Conservation (phyloP, 2,797 vertebrate genomes). For the Poeciliopsis gracilis region DNA sequence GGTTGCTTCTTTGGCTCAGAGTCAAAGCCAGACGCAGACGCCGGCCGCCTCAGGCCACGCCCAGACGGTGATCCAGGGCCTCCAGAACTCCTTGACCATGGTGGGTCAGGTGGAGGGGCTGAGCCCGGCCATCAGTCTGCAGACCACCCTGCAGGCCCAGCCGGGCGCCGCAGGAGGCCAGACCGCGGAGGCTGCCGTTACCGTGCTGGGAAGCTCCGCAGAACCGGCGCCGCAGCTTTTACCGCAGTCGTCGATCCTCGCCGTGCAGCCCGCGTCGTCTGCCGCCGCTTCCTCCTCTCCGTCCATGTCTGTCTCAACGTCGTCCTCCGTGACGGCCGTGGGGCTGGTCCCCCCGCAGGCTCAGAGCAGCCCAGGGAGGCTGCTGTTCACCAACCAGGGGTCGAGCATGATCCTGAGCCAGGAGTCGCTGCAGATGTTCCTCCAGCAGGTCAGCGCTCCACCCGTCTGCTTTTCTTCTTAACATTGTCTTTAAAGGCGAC, state of each 20-base stretch:
- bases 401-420: conserved; percentile 88
- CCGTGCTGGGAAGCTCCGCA: conserved; percentile 77
- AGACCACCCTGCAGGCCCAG: conserved; percentile 82
- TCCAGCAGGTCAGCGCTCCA: conserved; percentile 88
- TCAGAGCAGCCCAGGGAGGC: conserved; percentile 88
- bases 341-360: conserved; percentile 79
- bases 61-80: conserved; percentile 91
- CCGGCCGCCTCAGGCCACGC: conserved; percentile 82
- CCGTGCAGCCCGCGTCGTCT: conserved; percentile 80
- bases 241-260: conserved; percentile 81
- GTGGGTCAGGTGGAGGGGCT: conserved; percentile 89
- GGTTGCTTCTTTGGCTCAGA: conserved; percentile 83
- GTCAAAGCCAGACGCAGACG: conserved; percentile 83
- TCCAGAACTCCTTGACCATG: conserved; percentile 84
- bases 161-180: conserved; percentile 72
- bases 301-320: conserved; percentile 74
- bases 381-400: conserved; percentile 86
- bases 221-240: conserved; percentile 83
- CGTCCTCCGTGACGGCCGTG: conserved; percentile 77
- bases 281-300: conserved; percentile 81
- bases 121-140: conserved; percentile 86
- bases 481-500: conserved; percentile 45
- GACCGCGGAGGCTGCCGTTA: conserved; percentile 74
- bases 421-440: conserved; percentile 94
- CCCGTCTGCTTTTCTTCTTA: conserved; percentile 32